Conservation (phyloP, 2,888 invertebrate genomes). For the Oscheius sp. region DNA sequence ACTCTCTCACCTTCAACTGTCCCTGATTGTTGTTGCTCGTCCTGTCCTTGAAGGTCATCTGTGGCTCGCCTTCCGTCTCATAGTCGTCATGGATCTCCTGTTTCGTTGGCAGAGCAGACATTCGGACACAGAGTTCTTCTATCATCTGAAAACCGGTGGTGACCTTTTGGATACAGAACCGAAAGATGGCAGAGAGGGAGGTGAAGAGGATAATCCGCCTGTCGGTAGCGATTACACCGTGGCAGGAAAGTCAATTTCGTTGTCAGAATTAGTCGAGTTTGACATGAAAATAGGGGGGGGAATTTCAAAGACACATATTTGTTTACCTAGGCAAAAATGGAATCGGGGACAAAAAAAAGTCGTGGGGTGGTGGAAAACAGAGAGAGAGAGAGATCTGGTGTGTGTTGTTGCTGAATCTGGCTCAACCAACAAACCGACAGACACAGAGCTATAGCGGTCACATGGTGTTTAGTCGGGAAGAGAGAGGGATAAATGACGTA, state of each 20-base stretch:
- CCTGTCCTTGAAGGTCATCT: constrained; percentile 55
- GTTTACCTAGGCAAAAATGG: constrained; percentile 7
- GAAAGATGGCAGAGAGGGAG: neutral
- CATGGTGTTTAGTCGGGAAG: too few species aligned
- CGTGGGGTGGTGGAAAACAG: constrained; percentile 4
- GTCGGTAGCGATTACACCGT: neutral
- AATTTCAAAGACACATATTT: neutral
- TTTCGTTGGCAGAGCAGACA: constrained; percentile 1
- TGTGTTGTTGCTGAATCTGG: too few species aligned
- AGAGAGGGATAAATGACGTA: too few species aligned
- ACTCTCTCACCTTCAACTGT: constrained; percentile 32
- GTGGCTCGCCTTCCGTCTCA: constrained; percentile 52
- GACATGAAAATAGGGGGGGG: neutral
- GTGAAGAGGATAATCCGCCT: neutral
- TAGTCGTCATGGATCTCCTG: constrained; percentile 31
- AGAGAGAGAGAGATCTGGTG: neutral
- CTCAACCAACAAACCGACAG: too few species aligned
- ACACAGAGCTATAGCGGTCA: too few species aligned
- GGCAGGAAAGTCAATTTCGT: neutral
- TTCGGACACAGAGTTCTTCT: constrained; percentile 30
- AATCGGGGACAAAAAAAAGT: constrained; percentile 27
- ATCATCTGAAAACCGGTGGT: constrained; percentile 12
- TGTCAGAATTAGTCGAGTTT: neutral
- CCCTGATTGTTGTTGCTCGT: constrained; percentile 46
- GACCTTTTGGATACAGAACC: neutral